Conservation (phyloP, 1,140 invertebrate species). For the Mycetomoellerius zeteki region DNA sequence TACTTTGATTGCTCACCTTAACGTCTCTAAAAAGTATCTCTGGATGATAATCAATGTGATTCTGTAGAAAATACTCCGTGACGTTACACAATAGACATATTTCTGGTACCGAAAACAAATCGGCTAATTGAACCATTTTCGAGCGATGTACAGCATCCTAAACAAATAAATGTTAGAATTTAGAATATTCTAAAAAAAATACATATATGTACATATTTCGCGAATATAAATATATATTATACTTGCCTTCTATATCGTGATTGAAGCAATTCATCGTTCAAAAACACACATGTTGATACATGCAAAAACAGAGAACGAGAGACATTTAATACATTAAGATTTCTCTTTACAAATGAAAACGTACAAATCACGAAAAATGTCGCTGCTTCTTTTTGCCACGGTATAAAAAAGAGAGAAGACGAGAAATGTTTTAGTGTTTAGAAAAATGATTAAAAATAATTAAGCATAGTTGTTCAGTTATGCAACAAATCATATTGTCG, state of each 20-base stretch:
- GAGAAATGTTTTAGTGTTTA: background rate
- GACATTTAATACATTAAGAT: conserved; percentile 28
- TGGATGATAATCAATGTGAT: conserved; percentile 97
- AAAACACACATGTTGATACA: conserved; percentile 73
- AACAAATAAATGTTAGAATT: conserved; percentile 24
- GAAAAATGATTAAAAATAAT: background rate
- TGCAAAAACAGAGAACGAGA: conserved; percentile 77
- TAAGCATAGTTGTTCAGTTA: background rate
- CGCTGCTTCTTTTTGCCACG: background rate
- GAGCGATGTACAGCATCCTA: conserved; percentile 84
- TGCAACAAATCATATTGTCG: background rate
- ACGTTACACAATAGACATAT: conserved; percentile 97
- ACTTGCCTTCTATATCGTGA: conserved; percentile 79
- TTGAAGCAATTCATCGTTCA: conserved; percentile 73
- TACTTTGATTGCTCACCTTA: conserved; percentile 89
- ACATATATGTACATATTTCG: background rate
- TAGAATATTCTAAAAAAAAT: background rate
- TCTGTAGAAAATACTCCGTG: conserved; percentile 96
- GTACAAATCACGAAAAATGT: background rate
- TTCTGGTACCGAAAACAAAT: conserved; percentile 99
- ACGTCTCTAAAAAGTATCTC: conserved; percentile 98
- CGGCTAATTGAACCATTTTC: conserved; percentile 98
- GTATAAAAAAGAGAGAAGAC: background rate
- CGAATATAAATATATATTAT: conserved; percentile 7
- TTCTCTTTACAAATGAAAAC: background rate